phyloP scores from a whole-genome alignment of 2,113 vertebrate species.

The Calonectris borealis region DNA sequence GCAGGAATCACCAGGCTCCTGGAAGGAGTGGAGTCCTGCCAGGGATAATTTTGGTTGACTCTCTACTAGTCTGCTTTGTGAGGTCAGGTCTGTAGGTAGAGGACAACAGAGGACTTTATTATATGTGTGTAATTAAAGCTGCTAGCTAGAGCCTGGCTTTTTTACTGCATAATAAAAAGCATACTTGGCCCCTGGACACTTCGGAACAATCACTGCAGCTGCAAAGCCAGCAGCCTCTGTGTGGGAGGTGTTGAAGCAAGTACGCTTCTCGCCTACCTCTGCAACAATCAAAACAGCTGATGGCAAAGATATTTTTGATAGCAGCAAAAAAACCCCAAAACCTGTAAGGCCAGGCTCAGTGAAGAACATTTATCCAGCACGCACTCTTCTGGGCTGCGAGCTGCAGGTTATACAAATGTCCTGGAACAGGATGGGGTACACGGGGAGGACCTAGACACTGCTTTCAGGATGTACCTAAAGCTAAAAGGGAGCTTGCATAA shows the following conservation, averaged over 20 bases:
- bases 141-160: not conserved
- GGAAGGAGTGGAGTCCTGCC: not conserved
- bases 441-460: not conserved
- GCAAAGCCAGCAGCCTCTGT: not conserved
- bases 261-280: not conserved
- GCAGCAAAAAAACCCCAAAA: not conserved
- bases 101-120: not conserved
- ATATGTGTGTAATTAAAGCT: not conserved
- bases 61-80: not conserved
- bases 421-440: fast-evolving
- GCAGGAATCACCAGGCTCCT: not conserved
- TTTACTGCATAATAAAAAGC: not conserved
- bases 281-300: not conserved
- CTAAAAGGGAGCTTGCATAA: not conserved
- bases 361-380: not conserved
- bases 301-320: not conserved
- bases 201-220: constrained; percentile 9
- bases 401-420: fast-evolving
- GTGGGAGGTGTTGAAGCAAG: constrained; percentile 9
- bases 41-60: not conserved
- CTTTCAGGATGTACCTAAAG: not conserved
- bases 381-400: fast-evolving
- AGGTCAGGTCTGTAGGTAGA: constrained; percentile 17
- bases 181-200: not conserved
- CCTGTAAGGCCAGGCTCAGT: not conserved